phyloP scores from a whole-genome alignment of 2,113 vertebrate genomes.

The Petaurus breviceps region DNA sequence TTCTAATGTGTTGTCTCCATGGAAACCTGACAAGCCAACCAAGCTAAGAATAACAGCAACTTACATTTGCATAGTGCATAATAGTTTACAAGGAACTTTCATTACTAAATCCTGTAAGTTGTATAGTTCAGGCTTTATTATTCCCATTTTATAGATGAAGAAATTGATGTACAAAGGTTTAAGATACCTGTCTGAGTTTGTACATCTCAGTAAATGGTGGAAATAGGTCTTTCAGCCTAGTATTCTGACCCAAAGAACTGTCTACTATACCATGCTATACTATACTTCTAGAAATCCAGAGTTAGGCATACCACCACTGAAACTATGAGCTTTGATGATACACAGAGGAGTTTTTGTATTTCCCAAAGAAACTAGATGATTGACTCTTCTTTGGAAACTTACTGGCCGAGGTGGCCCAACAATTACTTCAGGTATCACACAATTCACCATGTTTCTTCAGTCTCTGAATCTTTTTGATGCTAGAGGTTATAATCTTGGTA shows the following conservation, averaged over 20 bases:
- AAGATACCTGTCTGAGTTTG: neutral
- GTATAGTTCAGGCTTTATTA: neutral
- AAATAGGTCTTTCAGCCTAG: neutral
- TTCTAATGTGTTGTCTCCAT: neutral
- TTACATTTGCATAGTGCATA: neutral
- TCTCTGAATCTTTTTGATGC: neutral
- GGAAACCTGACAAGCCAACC: neutral
- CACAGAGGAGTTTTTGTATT: neutral
- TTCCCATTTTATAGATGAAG: neutral
- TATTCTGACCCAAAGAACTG: neutral
- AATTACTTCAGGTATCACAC: neutral
- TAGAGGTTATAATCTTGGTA: neutral
- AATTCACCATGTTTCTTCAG: slow-evolving; percentile 20
- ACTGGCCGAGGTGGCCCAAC: neutral
- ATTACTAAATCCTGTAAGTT: neutral
- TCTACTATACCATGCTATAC: neutral
- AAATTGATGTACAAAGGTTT: neutral
- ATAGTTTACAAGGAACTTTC: neutral
- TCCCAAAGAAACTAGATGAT: neutral
- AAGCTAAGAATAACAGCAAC: neutral
- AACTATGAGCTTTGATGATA: neutral
- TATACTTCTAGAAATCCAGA: neutral
- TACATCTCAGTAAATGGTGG: neutral
- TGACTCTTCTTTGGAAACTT: neutral
- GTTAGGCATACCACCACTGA: neutral